A percentile compares a stretch with the other conserved stretches of the same genome.
Evolutionary conservation across 2,797 vertebrate genomes (phyloP).

Genomic region (Alectoris magna): DNA sequence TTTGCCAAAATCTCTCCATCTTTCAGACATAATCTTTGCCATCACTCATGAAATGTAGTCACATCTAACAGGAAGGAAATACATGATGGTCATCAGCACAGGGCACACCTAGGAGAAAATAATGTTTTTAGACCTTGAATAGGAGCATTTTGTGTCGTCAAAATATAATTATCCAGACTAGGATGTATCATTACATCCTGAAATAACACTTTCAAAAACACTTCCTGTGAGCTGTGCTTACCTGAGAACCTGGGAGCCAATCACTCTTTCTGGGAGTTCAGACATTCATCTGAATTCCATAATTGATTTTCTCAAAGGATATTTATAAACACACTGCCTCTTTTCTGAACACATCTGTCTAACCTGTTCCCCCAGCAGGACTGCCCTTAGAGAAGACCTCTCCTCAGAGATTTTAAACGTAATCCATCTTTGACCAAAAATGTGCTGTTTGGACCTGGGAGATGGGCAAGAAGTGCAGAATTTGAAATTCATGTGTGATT

Average conservation of each 20-base stretch:
- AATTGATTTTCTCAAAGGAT: not conserved
- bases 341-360: not conserved
- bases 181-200: not conserved
- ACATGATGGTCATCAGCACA: not conserved
- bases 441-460: not conserved
- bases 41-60: not conserved
- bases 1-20: constrained; percentile 30
- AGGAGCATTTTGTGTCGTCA: not conserved
- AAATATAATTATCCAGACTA: not conserved
- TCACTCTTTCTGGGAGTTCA: not conserved
- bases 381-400: not conserved
- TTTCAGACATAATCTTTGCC: not conserved
- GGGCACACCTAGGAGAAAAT: not conserved
- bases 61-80: not conserved
- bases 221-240: not conserved
- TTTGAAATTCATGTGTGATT: not conserved
- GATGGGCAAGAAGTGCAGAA: not conserved
- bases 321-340: not conserved
- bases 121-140: not conserved
- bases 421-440: not conserved
- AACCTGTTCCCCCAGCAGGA: not conserved
- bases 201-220: not conserved
- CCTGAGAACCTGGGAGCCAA: not conserved
- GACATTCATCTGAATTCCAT: not conserved
- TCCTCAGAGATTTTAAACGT: not conserved